Evolutionary conservation across 2,888 invertebrate species (phyloP).

Genomic region (Mystacides longicornis): DNA sequence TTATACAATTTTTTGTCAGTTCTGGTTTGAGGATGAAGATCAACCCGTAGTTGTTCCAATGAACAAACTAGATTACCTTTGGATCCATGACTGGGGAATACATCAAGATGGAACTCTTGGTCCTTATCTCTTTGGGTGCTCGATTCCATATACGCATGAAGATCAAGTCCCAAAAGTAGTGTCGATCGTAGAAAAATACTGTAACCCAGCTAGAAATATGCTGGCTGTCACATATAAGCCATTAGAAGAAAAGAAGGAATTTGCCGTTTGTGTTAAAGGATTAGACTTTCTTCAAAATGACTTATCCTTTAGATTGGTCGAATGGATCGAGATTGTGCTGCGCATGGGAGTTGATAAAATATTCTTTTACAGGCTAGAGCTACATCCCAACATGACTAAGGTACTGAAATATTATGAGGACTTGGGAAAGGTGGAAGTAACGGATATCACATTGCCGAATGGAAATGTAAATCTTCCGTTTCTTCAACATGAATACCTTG

Average conservation of each 20-base stretch:
- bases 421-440: conserved; percentile 63
- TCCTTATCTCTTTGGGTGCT: conserved; percentile 83
- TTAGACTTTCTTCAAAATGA: conserved; percentile 81
- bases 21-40: conserved; percentile 80
- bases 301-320: conserved; percentile 78
- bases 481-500: conserved; percentile 81
- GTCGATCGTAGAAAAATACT: conserved; percentile 75
- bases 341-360: conserved; percentile 81
- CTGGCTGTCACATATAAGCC: conserved; percentile 73
- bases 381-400: conserved; percentile 87
- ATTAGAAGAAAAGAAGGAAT: conserved; percentile 66
- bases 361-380: conserved; percentile 81
- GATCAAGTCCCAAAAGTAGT: conserved; percentile 74
- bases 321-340: conserved; percentile 87
- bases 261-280: conserved; percentile 91
- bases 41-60: conserved; percentile 74
- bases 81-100: conserved; percentile 92
- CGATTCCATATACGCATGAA: conserved; percentile 69
- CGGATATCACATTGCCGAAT: conserved; percentile 76
- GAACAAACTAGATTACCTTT: conserved; percentile 87
- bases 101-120: conserved; percentile 85
- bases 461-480: conserved; percentile 84
- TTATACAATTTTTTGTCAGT: conserved; percentile 74
- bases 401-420: conserved; percentile 61
- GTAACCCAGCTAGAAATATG: conserved; percentile 79